Base-by-base conservation (phyloP, 2,888 invertebrate genomes). In the Lepidonotus clava region DNA sequence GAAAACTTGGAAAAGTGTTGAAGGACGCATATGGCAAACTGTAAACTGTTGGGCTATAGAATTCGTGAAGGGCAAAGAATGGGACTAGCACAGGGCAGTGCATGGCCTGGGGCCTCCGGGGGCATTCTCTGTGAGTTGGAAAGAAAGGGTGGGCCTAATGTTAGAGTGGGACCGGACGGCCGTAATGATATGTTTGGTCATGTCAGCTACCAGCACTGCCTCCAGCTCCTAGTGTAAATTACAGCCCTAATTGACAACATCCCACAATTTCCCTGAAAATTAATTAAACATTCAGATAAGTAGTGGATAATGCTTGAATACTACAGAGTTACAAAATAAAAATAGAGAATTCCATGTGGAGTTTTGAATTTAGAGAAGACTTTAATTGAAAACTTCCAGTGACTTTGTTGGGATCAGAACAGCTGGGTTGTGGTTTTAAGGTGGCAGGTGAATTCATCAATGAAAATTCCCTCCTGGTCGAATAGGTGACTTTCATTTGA, bases 181-280 rank as follows among this genome's bases (percentile, higher is more conserved):
- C 21, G 6, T 76, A 76, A 76, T 76, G 40, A 76, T 40, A 76
- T 38, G 76, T 21, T 76, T 34, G 76, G 40, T 21, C n/a, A n/a
- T 76, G 76, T 28, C 76, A 76, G 76, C 28, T 28, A 76, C 40
- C 40, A 40, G 76, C 36, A 76, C 40, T 11, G 1, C 76, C 76
- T 28, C 76, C 21, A 8, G 38, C 76, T 18, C 24, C 38, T 11
- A 18, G 76, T 24, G 61, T 40, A 76, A 76, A 76, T 76, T 76
- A 38, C 40, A 76, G 14, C 36, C 6, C 24, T 76, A 76, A 76
- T 76, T 76, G 38, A 34, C 76, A 38, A 28, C 76, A 1, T 76
- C n/a, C 14, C 40, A 18, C 38, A 34, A 76, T 36, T 61, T 24
- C 38, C 18, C 40, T 34, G 36, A 76, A 76, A 76, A 76, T 76